Evolutionary conservation across 2,797 vertebrate genomes (phyloP), one percentile per base, ranked within the genome.

Genomic region (Tinamus major): DNA sequence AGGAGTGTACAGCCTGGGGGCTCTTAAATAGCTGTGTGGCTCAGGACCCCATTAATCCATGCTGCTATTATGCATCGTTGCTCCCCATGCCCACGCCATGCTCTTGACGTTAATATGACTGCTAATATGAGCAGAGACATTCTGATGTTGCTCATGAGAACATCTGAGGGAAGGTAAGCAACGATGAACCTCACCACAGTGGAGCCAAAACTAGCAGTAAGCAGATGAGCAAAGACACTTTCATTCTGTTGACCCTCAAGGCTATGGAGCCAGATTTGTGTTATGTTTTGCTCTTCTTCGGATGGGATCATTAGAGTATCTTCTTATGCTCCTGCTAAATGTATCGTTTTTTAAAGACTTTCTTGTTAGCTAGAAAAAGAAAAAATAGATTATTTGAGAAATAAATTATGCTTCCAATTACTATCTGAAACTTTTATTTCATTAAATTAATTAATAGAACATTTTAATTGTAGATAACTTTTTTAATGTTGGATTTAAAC

Each of bases 301-400:
- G 18, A 44, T 59, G 70, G 37, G 8, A 29, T 37, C 11, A 77
- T 49, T 85, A 42, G 62, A 79, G 62, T 58, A 6, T 70, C 35
- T 72, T 86, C 53, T 87, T 92, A 78, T 13, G 17, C n/a, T 79
- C 39, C 39, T 67, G 53, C 72, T 64, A 80, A 79, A 83, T 84
- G 27, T 27, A 68, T 48, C 56, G 48, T 23, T 10, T 62, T 91
- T 81, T 46, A 85, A 49, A 24, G 13, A n/a, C 74, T 88, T 56
- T 56, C 7, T 49, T 79, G 84, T 70, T 88, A 88, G 59, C 27
- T 70, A 75, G n/a, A 53, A 89, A 85, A 81, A 79, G 35, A 35
- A 58, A 74, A 72, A 81, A 75, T 24, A 3, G 10, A 48, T 79
- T 53, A 53, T 70, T 24, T 65, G 64, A 79, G 58, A 81, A 69